Evolutionary conservation across 2,797 vertebrate genomes (phyloP).

Genomic region (Enteromius paludinosus): DNA sequence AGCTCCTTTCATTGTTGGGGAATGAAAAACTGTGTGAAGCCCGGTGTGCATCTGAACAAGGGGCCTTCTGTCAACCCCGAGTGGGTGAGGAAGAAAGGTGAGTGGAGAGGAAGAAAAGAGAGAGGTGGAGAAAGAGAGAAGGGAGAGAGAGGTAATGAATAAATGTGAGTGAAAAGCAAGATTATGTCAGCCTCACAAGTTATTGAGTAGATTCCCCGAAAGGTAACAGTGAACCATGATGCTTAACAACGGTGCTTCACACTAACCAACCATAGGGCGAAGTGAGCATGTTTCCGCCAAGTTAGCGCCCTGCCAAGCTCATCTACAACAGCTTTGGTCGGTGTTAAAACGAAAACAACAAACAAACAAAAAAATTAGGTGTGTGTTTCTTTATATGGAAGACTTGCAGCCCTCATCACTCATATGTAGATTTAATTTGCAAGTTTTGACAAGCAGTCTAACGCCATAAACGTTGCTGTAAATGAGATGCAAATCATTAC

Average conservation of each 20-base stretch:
- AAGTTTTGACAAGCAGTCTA: constrained; percentile 39
- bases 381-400: constrained; percentile 41
- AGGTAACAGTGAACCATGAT: constrained; percentile 60
- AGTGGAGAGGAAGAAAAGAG: constrained; percentile 53
- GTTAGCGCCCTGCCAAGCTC: constrained; percentile 51
- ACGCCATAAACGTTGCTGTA: constrained; percentile 1
- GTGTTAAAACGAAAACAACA: constrained; percentile 41
- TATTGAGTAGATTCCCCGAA: constrained; percentile 51
- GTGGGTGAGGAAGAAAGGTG: constrained; percentile 61
- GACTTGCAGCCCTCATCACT: constrained; percentile 40
- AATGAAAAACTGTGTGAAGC: constrained; percentile 80
- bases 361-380: constrained; percentile 41
- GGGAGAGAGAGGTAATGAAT: constrained; percentile 47
- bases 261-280: constrained; percentile 55
- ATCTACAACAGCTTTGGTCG: constrained; percentile 37
- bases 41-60: constrained; percentile 69
- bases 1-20: constrained; percentile 86
- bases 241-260: constrained; percentile 59
- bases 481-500: constrained; percentile 22
- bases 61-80: constrained; percentile 68
- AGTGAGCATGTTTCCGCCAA: constrained; percentile 55
- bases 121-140: constrained; percentile 50
- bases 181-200: constrained; percentile 63
- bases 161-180: constrained; percentile 52
- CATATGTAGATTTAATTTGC: constrained; percentile 41